phyloP scores from a whole-genome alignment of 64 coral and sea anemone genomes.

The Pachyseris speciosa region DNA sequence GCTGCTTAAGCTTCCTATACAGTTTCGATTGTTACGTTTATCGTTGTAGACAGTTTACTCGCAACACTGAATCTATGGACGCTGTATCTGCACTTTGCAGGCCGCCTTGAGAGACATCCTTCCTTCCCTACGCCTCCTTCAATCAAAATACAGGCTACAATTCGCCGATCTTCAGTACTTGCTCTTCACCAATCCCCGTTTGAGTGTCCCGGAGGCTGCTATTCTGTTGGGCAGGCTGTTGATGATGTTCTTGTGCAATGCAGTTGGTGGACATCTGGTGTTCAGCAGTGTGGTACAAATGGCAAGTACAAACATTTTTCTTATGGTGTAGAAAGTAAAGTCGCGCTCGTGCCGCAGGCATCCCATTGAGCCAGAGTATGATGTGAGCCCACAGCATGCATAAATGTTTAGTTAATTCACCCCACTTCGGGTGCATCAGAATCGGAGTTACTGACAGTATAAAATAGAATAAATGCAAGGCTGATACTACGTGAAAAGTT shows the following conservation, averaged over 20 bases:
- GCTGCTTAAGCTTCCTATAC: no score
- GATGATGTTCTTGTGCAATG: slow-evolving; percentile 14
- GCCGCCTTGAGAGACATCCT: neutral
- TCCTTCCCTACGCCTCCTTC: slow-evolving; percentile 4
- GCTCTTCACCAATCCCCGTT: neutral
- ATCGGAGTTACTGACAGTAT: no score
- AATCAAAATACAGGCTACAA: slow-evolving; percentile 10
- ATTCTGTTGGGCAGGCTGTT: slow-evolving; percentile 9
- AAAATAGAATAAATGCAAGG: no score
- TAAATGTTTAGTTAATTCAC: no score
- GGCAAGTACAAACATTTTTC: neutral
- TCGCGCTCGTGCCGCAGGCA: no score
- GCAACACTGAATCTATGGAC: no score
- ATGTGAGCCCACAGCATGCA: no score
- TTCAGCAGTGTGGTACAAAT: neutral
- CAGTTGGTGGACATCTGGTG: neutral
- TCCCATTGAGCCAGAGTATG: no score
- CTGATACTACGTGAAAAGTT: no score
- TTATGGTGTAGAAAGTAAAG: neutral
- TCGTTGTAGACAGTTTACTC: no score
- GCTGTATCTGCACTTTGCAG: neutral
- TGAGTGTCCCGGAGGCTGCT: neutral
- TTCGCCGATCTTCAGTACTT: neutral
- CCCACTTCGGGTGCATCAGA: no score
- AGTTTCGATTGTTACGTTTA: no score